These are phyloP conservation scores for Sympetrum striolatum DNA, from an alignment of 2,888 invertebrate genomes.

Conservation along the genomic window DNA sequence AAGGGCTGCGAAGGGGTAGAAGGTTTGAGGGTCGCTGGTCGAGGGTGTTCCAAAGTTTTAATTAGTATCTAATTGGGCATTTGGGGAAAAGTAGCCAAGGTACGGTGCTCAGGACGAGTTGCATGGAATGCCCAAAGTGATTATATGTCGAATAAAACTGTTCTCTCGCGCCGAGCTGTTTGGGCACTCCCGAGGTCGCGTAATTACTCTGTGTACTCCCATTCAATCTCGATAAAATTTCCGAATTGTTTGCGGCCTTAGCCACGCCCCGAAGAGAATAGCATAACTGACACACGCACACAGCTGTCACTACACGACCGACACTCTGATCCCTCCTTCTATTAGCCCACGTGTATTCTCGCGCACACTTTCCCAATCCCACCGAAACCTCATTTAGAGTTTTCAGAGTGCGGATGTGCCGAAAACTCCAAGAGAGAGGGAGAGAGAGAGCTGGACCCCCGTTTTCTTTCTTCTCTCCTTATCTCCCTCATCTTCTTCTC, in stretches of 20 bases:
- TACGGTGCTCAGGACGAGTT: too few species aligned
- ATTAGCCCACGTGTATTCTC: background rate
- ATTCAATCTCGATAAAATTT: background rate
- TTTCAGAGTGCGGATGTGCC: background rate
- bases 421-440: background rate
- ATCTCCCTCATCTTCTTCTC: too few species aligned
- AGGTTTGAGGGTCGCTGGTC: too few species aligned
- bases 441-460: background rate
- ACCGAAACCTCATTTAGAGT: background rate
- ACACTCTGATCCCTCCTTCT: background rate
- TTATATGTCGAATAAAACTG: too few species aligned
- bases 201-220: background rate
- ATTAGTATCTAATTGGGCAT: too few species aligned
- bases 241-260: background rate
- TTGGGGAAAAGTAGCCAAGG: too few species aligned
- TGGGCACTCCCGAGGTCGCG: too few species aligned
- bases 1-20: too few species aligned
- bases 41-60: too few species aligned
- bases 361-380: background rate
- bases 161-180: too few species aligned
- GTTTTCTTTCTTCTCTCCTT: background rate
- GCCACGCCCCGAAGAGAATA: background rate
- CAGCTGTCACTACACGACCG: background rate
- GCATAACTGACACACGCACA: background rate
- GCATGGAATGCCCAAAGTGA: too few species aligned